Percentiles rank a stretch among this genome's conserved stretches.
Conservation (phyloP, 2,888 invertebrate genomes). For the Dryobota labecula region DNA sequence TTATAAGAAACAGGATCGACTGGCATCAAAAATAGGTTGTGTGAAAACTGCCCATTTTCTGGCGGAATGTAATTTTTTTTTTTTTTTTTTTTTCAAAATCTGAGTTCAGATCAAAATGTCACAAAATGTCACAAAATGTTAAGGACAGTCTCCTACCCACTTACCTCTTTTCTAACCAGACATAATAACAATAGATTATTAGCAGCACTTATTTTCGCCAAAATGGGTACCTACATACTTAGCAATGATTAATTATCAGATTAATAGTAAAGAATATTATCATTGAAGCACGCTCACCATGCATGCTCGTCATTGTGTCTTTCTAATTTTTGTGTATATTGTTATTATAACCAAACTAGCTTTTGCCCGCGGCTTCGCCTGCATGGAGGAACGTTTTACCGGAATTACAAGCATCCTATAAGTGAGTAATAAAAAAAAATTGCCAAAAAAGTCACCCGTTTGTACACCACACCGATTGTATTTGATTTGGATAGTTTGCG, state of each 20-base stretch:
- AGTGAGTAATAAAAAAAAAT: no score
- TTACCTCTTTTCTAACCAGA: background rate
- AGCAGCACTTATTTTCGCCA: constrained; percentile 3
- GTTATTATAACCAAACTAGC: background rate
- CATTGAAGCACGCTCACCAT: constrained; percentile 1
- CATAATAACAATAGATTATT: constrained; percentile 23
- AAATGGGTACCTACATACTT: background rate
- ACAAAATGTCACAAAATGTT: no score
- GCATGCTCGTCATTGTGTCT: constrained; percentile 2
- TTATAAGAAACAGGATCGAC: no score
- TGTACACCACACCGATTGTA: no score
- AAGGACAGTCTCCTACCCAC: no score
- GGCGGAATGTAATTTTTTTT: no score
- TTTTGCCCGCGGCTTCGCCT: background rate
- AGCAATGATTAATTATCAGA: constrained; percentile 15
- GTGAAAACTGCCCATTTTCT: no score
- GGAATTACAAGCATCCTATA: background rate
- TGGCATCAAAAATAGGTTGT: no score
- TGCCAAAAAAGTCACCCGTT: no score
- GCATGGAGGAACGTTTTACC: background rate
- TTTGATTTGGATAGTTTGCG: no score
- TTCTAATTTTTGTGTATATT: background rate
- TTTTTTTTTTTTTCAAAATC: no score
- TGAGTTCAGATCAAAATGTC: no score
- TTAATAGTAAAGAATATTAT: constrained; percentile 12